Evolutionary conservation across 2,888 invertebrate genomes (phyloP).

Genomic region (Leptinotarsa juncta): DNA sequence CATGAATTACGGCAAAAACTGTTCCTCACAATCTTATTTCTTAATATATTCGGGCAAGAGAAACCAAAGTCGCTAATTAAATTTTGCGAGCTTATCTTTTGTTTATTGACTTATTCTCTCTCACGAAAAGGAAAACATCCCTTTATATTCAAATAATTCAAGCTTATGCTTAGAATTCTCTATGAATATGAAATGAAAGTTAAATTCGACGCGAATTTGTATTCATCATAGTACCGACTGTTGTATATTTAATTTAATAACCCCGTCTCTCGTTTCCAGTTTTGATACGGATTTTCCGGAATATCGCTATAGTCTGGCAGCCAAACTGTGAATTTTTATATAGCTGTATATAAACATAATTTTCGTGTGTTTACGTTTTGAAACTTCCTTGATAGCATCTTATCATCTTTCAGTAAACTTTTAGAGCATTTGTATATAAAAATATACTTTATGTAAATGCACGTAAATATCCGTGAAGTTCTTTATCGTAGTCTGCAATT

Average conservation of each 20-base stretch:
- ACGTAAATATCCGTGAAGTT: background rate
- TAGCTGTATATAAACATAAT: background rate
- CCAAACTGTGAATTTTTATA: conserved; percentile 10
- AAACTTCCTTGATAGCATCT: background rate
- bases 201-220: conserved; percentile 56
- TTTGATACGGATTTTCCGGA: conserved; percentile 47
- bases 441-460: too few relatives aligned
- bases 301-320: conserved; percentile 41
- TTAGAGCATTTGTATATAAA: background rate
- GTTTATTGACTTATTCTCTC: conserved; percentile 43
- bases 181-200: conserved; percentile 58
- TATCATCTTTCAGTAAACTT: background rate
- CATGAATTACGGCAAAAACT: background rate
- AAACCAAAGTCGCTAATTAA: conserved; percentile 39
- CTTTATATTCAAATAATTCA: conserved; percentile 57
- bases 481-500: background rate
- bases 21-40: background rate
- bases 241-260: conserved; percentile 57
- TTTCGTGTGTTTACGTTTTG: background rate
- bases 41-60: background rate
- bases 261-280: conserved; percentile 40
- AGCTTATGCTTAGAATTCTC: conserved; percentile 55
- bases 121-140: conserved; percentile 51
- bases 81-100: conserved; percentile 41
- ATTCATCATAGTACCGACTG: conserved; percentile 55